Conservation (phyloP, 1,140 invertebrate genomes). For the Chymomyza costata region DNA sequence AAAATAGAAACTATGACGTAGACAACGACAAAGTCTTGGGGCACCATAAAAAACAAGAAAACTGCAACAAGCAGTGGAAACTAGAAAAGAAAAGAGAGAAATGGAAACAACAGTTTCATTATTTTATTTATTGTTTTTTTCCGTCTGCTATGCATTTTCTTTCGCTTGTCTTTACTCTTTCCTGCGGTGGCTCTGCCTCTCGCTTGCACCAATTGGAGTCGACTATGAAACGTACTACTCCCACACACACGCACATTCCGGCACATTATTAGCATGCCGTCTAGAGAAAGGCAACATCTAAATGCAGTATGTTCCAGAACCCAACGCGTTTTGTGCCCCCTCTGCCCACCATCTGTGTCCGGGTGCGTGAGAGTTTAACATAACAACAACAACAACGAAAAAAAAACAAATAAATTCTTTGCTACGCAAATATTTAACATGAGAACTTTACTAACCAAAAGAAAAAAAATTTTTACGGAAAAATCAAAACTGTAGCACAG, state of each 20-base stretch:
- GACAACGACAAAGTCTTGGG: constrained; percentile 28
- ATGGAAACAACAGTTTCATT: constrained; percentile 12
- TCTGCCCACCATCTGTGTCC: not conserved
- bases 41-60: constrained; percentile 43
- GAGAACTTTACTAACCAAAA: constrained; percentile 40
- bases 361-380: constrained; percentile 8
- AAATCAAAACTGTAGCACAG: constrained; percentile 36
- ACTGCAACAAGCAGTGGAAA: constrained; percentile 43
- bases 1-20: constrained; percentile 1
- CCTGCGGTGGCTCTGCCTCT: too few species aligned
- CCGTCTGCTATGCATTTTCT: too few species aligned
- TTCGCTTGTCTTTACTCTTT: too few species aligned
- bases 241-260: constrained; percentile 49
- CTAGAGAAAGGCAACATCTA: constrained; percentile 16
- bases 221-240: too few species aligned
- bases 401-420: constrained; percentile 55
- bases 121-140: too few species aligned
- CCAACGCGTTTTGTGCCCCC: not conserved
- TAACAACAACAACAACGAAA: constrained; percentile 22
- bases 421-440: constrained; percentile 69
- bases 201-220: too few species aligned
- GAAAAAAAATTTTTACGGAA: too few species aligned
- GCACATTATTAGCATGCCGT: constrained; percentile 60
- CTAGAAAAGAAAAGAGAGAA: constrained; percentile 33
- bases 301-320: constrained; percentile 28